These are phyloP conservation scores for Aspidiotus destructor DNA, from an alignment of 2,888 invertebrate species.

Conservation along the genomic window DNA sequence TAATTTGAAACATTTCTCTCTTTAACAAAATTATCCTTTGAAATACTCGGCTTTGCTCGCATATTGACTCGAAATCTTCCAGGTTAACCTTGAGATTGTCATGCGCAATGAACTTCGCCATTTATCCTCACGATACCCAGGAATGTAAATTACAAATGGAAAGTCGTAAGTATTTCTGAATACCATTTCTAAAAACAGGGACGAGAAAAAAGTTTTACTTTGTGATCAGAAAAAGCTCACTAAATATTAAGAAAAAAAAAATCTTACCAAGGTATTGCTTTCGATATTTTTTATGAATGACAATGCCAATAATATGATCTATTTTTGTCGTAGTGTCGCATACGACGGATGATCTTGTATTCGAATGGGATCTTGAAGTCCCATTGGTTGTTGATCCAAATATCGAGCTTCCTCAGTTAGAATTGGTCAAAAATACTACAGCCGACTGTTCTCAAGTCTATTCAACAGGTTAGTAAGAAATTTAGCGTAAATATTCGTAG, in stretches of 20 bases:
- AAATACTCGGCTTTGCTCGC: not conserved
- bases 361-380: conserved; percentile 85
- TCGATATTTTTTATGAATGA: not conserved
- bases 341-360: conserved; percentile 86
- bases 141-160: conserved; percentile 91
- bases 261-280: not conserved
- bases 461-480: conserved; percentile 60
- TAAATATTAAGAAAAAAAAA: not conserved
- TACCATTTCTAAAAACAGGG: too few relatives aligned
- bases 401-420: conserved; percentile 81
- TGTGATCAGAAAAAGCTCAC: too few relatives aligned
- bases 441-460: conserved; percentile 88
- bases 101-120: conserved; percentile 89
- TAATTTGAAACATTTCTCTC: not conserved
- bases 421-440: conserved; percentile 75
- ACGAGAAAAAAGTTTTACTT: too few relatives aligned
- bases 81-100: conserved; percentile 73
- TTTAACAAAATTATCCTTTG: not conserved
- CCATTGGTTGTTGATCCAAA: conserved; percentile 81
- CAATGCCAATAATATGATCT: not conserved
- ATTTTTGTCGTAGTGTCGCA: conserved; percentile 62
- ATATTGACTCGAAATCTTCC: conserved; percentile 38
- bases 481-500: too few relatives aligned
- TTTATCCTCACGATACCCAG: conserved; percentile 90
- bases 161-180: conserved; percentile 63